These are phyloP conservation scores for Dendrophyllia cribrosa DNA, from an alignment of 64 coral and sea anemone species.

Conservation along the genomic window DNA sequence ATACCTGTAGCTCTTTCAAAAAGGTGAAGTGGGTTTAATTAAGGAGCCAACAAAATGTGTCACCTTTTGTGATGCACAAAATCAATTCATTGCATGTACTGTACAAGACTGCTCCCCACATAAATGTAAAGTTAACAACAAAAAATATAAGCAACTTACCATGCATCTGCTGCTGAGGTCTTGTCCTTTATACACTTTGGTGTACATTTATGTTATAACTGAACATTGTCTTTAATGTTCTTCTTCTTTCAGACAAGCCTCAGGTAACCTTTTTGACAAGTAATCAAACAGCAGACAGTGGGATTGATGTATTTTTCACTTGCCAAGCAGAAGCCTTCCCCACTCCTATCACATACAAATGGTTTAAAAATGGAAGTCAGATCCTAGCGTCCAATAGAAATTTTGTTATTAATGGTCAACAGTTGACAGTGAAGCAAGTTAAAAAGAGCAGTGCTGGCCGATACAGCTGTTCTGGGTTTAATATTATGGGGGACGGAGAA, in stretches of 20 bases:
- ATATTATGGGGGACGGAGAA: conserved; percentile 52
- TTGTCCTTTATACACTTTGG: too few relatives aligned
- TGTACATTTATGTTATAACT: too few relatives aligned
- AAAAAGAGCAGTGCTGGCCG: conserved; percentile 56
- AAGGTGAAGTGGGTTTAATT: too few relatives aligned
- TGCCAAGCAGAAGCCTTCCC: conserved; percentile 57
- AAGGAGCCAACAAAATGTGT: too few relatives aligned
- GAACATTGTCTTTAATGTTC: not conserved
- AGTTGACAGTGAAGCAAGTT: conserved; percentile 28
- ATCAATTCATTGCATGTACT: too few relatives aligned
- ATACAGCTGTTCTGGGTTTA: conserved; percentile 75
- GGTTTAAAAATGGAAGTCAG: conserved; percentile 55
- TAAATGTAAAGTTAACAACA: too few relatives aligned
- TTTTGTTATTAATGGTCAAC: conserved; percentile 31
- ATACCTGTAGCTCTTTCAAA: too few relatives aligned
- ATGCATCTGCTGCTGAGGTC: too few relatives aligned
- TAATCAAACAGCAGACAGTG: conserved; percentile 52
- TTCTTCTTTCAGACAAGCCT: conserved; percentile 60
- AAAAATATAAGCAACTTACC: too few relatives aligned
- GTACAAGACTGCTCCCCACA: too few relatives aligned
- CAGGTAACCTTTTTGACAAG: conserved; percentile 4
- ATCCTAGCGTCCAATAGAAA: conserved; percentile 5
- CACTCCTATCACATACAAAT: conserved; percentile 11
- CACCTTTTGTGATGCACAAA: too few relatives aligned
- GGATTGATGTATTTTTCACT: conserved; percentile 3